Conservation (phyloP, 2,113 vertebrate species). For the Mungos mungo region DNA sequence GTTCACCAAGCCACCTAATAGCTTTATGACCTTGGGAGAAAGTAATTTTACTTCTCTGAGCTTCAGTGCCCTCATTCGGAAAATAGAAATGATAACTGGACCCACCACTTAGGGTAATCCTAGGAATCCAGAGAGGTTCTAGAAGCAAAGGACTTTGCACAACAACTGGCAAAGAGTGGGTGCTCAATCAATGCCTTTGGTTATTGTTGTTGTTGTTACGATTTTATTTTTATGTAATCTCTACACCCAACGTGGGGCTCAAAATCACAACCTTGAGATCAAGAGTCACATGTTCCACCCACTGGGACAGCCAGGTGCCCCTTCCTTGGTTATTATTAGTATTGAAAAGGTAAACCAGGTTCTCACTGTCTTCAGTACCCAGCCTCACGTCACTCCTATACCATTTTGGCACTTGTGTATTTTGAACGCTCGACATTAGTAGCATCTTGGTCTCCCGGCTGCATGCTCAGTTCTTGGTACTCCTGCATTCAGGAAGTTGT, state of each 20-base stretch:
- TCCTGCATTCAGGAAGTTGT: not conserved
- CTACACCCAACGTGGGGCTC: not conserved
- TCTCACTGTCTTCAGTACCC: not conserved
- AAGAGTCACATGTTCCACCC: no score
- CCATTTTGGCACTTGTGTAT: not conserved
- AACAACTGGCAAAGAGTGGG: not conserved
- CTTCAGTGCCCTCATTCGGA: not conserved
- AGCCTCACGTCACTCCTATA: not conserved
- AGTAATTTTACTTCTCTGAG: not conserved
- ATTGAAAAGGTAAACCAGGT: not conserved
- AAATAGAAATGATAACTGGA: not conserved
- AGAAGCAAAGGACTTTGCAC: not conserved
- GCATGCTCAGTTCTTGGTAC: not conserved
- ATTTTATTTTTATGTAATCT: not conserved
- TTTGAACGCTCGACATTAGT: not conserved
- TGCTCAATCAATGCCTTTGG: not conserved
- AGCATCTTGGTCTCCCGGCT: not conserved
- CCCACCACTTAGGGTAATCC: not conserved
- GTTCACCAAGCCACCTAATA: not conserved
- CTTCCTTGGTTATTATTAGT: not conserved
- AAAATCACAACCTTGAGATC: not conserved
- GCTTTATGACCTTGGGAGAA: not conserved
- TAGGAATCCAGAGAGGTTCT: not conserved
- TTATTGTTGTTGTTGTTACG: not conserved
- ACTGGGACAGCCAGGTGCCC: no score